These are phyloP conservation scores for Drosophila dunni DNA, from an alignment of 1,140 invertebrate species.

Conservation along the genomic window DNA sequence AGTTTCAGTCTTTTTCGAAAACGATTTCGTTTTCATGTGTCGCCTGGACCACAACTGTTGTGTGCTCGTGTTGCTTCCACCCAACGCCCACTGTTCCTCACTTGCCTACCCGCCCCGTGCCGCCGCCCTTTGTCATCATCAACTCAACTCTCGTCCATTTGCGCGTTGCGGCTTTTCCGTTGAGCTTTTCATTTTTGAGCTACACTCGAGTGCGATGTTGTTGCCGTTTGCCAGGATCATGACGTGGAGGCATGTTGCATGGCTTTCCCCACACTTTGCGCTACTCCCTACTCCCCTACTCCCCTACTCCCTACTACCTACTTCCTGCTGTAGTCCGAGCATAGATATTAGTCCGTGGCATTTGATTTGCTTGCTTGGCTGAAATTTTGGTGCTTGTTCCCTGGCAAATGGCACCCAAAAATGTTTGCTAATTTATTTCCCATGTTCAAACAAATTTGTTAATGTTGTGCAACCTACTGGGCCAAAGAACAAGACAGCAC, in stretches of 20 bases:
- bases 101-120: neutral
- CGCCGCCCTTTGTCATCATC: neutral
- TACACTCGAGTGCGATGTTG: slow-evolving; percentile 40
- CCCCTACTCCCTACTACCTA: neutral
- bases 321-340: neutral
- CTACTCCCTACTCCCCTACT: neutral
- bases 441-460: slow-evolving; percentile 84
- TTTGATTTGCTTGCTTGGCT: slow-evolving; percentile 69
- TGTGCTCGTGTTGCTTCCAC: neutral
- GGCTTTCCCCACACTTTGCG: neutral
- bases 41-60: slow-evolving; percentile 23
- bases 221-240: slow-evolving; percentile 45
- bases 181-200: slow-evolving; percentile 81
- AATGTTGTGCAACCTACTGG: slow-evolving; percentile 53
- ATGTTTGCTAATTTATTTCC: slow-evolving; percentile 85
- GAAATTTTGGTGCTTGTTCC: slow-evolving; percentile 16
- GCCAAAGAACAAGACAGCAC: neutral
- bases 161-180: slow-evolving; percentile 69
- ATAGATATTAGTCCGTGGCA: slow-evolving; percentile 71
- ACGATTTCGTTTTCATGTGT: slow-evolving; percentile 6
- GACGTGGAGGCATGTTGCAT: slow-evolving; percentile 17
- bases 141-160: slow-evolving; percentile 54
- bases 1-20: neutral
- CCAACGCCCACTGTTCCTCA: neutral
- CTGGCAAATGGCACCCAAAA: slow-evolving; percentile 63